Base-by-base conservation (phyloP, 1,140 invertebrate species). In the Agrypnia vestita region DNA sequence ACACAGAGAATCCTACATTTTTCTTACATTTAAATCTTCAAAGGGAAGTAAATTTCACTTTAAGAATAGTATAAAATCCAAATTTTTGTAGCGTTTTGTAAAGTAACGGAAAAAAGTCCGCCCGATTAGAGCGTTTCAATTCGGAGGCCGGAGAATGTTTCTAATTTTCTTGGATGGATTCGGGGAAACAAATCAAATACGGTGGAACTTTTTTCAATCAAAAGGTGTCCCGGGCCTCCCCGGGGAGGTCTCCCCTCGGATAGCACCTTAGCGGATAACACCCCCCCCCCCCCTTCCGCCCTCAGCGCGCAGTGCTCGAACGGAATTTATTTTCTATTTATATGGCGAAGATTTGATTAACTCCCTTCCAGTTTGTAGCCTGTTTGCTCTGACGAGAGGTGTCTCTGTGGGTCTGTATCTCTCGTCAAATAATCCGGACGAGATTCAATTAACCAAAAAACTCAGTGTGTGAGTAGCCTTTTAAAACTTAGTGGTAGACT, bases 271-370 rank as follows among this genome's bases (percentile, higher is more conserved):
- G 6, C 25, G 25, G 25, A 35, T 35, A 35, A 35, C 25, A 3
- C 25, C 25, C 1, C 49, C n/a, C n/a, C n/a, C n/a, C n/a, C n/a
- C n/a, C n/a, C n/a, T n/a, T n/a, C n/a, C n/a, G n/a, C n/a, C n/a
- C 3, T 51, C 49, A 9, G 11, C 3, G 1, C 25, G 25, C 25
- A 35, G 6, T 35, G 25, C 25, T 56, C 25, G 17, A 62, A 62
- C 17, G 25, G 25, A 62, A 62, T 35, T 62, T 62, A 62, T 13
- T 62, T 62, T 62, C 21, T 62, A 62, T 62, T 62, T 62, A 62
- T 62, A 35, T 25, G 12, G 7, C 59, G 25, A 6, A 35, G 59
- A 21, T 62, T 62, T 62, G 19, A 62, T 62, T 62, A 62, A 62
- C 59, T 62, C 59, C 15, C 59, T 51, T 15, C 49, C 49, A 51